Evolutionary conservation across 2,888 invertebrate genomes (phyloP), one percentile per base, ranked within the genome.

Genomic region (Athalia rosae): DNA sequence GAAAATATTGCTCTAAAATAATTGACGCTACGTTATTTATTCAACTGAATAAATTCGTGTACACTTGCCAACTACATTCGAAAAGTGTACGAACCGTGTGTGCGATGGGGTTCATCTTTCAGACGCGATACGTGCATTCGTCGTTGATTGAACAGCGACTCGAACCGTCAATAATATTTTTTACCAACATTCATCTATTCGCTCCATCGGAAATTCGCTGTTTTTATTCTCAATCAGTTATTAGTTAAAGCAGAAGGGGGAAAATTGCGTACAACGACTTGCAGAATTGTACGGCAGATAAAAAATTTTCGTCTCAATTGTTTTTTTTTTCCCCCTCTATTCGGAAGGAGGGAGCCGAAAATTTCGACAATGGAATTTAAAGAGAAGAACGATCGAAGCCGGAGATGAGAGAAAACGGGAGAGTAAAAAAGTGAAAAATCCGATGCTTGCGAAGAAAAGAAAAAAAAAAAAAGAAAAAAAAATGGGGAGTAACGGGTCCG

Each of bases 21-120:
- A 15, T 4, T 15, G 48, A 48, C 47, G 28, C 28, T 28, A 28
- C 11, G 43, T 43, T 69, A 41, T 69, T 69, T 69, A 56, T 69
- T n/a, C 69, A 69, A 15, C 53, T 69, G 48, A 53, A 69, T n/a
- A 69, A 69, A 69, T 69, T 56, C 53, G 8, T 45, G 45, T 7
- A 8, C 41, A 45, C 15, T 67, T 41, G 53, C n/a, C 8, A 61
- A 11, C 28, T 15, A 11, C 13, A 61, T 61, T 11, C 61, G 61
- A 13, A 8, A 61, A 4, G 61, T 61, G 59, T 59, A 50, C 11
- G 53, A 28, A 28, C 41, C 61, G 28, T 6, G 7, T 9, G 13
- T 28, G 9, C 11, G n/a, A 9, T 9, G 61, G 3, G 4, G 61
- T 28, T 61, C 9, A 4, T 9, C 8, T 59, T 28, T 28, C 11